These are phyloP conservation scores for Trachelus troglodyta DNA, from an alignment of 2,888 invertebrate species.

Conservation along the genomic window DNA sequence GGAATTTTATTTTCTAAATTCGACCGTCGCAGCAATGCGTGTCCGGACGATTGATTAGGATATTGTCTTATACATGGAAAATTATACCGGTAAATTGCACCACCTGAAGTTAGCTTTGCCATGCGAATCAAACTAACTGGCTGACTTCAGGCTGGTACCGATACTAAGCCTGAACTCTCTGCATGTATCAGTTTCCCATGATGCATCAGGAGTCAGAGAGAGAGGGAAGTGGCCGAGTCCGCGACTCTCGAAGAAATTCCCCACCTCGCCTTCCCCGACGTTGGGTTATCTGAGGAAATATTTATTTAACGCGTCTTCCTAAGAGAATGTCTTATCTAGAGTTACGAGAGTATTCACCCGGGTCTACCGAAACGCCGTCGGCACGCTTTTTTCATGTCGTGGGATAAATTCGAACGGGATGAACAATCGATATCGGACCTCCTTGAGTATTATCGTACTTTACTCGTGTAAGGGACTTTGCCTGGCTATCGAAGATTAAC, in stretches of 20 bases:
- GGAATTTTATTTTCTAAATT: background rate
- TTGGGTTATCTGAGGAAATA: background rate
- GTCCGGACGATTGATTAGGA: background rate
- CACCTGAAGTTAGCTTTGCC: background rate
- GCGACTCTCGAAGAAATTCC: background rate
- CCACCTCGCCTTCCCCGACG: too few relatives aligned
- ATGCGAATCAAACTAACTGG: background rate
- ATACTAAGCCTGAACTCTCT: background rate
- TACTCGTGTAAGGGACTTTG: background rate
- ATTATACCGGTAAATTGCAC: background rate
- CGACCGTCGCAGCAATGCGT: background rate
- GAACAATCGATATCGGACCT: conserved; percentile 1
- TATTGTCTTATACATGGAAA: background rate
- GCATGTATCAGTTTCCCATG: background rate
- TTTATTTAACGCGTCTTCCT: conserved; percentile 4
- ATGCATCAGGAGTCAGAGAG: background rate
- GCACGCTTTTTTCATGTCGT: background rate
- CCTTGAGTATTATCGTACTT: background rate
- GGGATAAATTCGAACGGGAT: background rate
- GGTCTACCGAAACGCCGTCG: conserved; percentile 9
- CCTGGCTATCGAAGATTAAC: background rate
- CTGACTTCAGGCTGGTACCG: background rate
- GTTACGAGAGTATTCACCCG: conserved; percentile 15
- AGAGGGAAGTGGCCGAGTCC: background rate
- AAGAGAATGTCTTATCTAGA: conserved; percentile 9